These are phyloP conservation scores for Sebastes fasciatus DNA, from an alignment of 2,113 vertebrate genomes.

Conservation along the genomic window DNA sequence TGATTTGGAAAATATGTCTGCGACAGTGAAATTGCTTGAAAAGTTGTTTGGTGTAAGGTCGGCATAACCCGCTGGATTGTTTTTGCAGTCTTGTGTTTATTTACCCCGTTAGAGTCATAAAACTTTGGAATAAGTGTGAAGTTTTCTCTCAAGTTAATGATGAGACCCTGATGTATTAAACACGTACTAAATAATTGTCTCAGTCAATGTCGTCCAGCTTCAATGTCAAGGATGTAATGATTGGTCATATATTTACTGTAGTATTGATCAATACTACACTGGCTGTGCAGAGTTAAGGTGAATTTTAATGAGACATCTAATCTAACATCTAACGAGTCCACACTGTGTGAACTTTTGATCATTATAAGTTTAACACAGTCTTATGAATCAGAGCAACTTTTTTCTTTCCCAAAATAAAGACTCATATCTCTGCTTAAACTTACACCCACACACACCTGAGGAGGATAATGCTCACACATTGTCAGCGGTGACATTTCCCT, in stretches of 20 bases:
- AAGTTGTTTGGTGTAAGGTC: too few species aligned
- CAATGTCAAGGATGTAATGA: neutral
- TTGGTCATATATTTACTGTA: neutral
- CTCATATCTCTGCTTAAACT: neutral
- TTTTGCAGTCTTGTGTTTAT: too few species aligned
- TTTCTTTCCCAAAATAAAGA: neutral
- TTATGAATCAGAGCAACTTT: neutral
- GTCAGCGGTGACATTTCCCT: constrained; percentile 68
- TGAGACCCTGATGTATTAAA: too few species aligned
- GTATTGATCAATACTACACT: neutral
- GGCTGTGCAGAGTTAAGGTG: neutral
- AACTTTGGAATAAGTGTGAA: too few species aligned
- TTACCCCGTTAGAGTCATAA: too few species aligned
- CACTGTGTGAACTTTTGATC: neutral
- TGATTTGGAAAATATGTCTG: too few species aligned
- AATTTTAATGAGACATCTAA: constrained; percentile 7
- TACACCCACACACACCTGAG: neutral
- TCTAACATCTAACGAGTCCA: constrained; percentile 10
- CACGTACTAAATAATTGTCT: neutral
- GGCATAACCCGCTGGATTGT: too few species aligned
- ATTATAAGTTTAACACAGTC: neutral
- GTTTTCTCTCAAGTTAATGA: too few species aligned
- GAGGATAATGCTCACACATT: constrained; percentile 19
- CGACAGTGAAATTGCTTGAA: too few species aligned
- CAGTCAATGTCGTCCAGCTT: neutral